These are phyloP conservation scores for Ernsta delagoae DNA, from an alignment of 2,888 invertebrate genomes.

Conservation along the genomic window DNA sequence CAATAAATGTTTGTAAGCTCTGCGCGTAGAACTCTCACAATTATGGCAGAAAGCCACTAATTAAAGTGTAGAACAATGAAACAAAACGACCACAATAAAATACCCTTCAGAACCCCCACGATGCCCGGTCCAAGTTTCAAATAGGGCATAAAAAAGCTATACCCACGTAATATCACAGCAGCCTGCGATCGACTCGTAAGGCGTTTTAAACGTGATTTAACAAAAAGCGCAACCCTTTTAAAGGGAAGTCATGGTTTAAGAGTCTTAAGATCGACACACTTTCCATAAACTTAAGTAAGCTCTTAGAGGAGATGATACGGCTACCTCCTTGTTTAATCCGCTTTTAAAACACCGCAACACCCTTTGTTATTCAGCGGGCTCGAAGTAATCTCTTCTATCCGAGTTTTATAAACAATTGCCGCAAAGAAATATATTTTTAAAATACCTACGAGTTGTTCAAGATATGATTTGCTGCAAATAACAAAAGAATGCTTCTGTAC, in stretches of 20 bases:
- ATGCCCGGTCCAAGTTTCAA: constrained; percentile 49
- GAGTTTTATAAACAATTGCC: constrained; percentile 75
- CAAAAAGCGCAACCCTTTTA: constrained; percentile 82
- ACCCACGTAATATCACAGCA: constrained; percentile 66
- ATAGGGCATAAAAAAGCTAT: constrained; percentile 65
- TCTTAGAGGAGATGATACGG: constrained; percentile 77
- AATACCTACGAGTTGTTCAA: constrained; percentile 52
- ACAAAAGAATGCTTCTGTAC: constrained; percentile 57
- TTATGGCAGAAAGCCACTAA: constrained; percentile 73
- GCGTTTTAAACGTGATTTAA: constrained; percentile 71
- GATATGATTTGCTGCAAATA: constrained; percentile 63
- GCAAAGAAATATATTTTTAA: constrained; percentile 67
- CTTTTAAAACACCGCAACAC: constrained; percentile 74
- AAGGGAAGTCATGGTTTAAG: constrained; percentile 78
- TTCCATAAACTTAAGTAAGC: constrained; percentile 81
- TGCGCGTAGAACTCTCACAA: constrained; percentile 50
- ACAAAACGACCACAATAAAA: constrained; percentile 66
- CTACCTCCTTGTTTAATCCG: constrained; percentile 77
- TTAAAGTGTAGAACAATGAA: constrained; percentile 73
- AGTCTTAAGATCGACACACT: constrained; percentile 75
- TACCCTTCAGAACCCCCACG: constrained; percentile 75
- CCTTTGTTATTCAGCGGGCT: constrained; percentile 75
- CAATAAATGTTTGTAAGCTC: constrained; percentile 42
- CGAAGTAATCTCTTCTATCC: constrained; percentile 65
- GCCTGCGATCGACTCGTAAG: constrained; percentile 66